Evolutionary conservation across 1,140 invertebrate species (phyloP).

Genomic region (Sogatella furcifera): DNA sequence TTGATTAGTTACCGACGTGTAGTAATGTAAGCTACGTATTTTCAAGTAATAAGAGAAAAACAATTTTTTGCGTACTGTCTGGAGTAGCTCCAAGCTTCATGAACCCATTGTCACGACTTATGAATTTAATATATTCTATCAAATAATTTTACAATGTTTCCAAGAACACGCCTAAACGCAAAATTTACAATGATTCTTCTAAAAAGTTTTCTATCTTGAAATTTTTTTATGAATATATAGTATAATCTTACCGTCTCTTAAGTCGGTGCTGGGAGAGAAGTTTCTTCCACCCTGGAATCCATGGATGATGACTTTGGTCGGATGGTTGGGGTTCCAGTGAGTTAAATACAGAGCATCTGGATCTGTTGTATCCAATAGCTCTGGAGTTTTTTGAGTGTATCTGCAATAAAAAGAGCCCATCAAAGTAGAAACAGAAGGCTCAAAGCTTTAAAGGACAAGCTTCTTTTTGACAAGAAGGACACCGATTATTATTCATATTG

Average conservation of each 20-base stretch:
- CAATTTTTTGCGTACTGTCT: too few relatives aligned
- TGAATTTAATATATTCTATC: too few relatives aligned
- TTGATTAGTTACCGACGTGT: too few relatives aligned
- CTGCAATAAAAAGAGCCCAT: conserved; percentile 36
- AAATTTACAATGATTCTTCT: too few relatives aligned
- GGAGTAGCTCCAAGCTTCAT: too few relatives aligned
- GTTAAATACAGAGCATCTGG: conserved; percentile 54
- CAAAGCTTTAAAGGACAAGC: too few relatives aligned
- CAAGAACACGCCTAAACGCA: too few relatives aligned
- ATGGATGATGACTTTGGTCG: conserved; percentile 71
- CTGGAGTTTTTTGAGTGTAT: conserved; percentile 58
- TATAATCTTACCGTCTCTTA: conserved; percentile 48
- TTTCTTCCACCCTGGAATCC: conserved; percentile 71
- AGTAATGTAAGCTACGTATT: too few relatives aligned
- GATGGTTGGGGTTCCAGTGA: conserved; percentile 57
- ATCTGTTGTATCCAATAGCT: conserved; percentile 54
- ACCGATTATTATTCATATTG: background rate
- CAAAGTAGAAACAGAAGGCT: background rate
- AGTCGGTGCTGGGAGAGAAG: conserved; percentile 66
- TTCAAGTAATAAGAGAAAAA: too few relatives aligned
- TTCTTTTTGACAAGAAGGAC: background rate
- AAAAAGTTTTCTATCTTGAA: background rate
- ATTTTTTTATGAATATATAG: background rate
- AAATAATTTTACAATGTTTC: too few relatives aligned
- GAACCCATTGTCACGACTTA: too few relatives aligned